phyloP scores from a whole-genome alignment of 2,888 invertebrate species.

The Megastigmus dorsalis region DNA sequence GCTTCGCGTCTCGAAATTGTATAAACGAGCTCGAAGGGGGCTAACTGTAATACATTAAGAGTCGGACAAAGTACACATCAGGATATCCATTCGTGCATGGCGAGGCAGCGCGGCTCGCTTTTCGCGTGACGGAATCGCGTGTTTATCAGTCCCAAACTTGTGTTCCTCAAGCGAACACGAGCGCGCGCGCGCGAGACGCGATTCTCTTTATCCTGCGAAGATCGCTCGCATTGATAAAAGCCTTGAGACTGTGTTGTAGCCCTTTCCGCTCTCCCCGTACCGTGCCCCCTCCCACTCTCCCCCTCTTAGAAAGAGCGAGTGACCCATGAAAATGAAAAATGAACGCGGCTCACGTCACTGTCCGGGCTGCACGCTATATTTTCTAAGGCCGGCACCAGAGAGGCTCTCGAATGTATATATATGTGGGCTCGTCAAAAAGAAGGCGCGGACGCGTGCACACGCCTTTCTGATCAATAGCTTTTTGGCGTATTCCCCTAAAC shows the following conservation, averaged over 20 bases:
- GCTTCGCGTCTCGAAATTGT: neutral
- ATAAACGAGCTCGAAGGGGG: neutral
- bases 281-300: neutral
- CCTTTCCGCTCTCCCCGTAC: slow-evolving; percentile 37
- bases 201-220: slow-evolving; percentile 61
- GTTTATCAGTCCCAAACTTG: slow-evolving; percentile 58
- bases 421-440: neutral
- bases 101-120: slow-evolving; percentile 46
- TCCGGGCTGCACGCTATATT: slow-evolving; percentile 58
- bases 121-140: slow-evolving; percentile 62
- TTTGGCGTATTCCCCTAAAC: neutral
- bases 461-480: slow-evolving; percentile 34
- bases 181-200: slow-evolving; percentile 48
- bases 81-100: neutral
- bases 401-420: neutral
- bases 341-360: slow-evolving; percentile 60
- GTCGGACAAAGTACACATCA: too few relatives aligned
- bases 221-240: slow-evolving; percentile 59
- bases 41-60: slow-evolving; percentile 14
- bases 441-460: neutral
- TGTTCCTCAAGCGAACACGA: slow-evolving; percentile 22
- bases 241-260: neutral
- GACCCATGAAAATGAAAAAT: slow-evolving; percentile 63
- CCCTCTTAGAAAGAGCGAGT: slow-evolving; percentile 53
- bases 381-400: slow-evolving; percentile 49